Percentiles rank a stretch among this genome's conserved stretches.
Evolutionary conservation across 2,113 vertebrate genomes (phyloP).

Genomic region (Nematolebias whitei): DNA sequence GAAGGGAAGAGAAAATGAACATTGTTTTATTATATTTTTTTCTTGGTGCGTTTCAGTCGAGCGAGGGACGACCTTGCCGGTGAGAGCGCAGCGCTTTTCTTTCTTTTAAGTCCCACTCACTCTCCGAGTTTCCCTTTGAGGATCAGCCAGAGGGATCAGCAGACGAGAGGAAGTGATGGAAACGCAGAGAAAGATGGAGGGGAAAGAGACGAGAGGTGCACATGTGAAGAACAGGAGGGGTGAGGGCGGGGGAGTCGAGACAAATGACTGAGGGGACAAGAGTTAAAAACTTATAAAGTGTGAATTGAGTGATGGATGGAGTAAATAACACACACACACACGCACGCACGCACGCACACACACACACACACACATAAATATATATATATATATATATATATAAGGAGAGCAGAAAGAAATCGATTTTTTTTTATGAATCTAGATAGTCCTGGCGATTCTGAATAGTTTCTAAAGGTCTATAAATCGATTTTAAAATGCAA

Average conservation of each 20-base stretch:
- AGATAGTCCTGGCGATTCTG: too few relatives aligned
- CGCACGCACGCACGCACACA: too few relatives aligned
- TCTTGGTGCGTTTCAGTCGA: constrained; percentile 59
- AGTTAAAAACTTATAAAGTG: constrained; percentile 47
- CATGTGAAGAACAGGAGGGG: constrained; percentile 34
- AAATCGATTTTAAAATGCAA: too few relatives aligned
- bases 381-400: too few relatives aligned
- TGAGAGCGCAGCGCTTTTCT: constrained; percentile 68
- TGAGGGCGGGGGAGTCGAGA: neutral
- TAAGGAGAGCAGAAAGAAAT: too few relatives aligned
- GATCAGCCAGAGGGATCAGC: constrained; percentile 80
- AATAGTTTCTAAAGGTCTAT: too few relatives aligned
- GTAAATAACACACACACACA: too few relatives aligned
- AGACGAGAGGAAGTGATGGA: constrained; percentile 68
- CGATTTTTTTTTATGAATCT: too few relatives aligned
- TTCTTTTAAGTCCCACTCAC: constrained; percentile 79
- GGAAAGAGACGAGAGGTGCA: constrained; percentile 57
- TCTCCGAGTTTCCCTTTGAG: constrained; percentile 73
- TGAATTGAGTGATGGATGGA: constrained; percentile 12
- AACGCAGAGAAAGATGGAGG: constrained; percentile 51
- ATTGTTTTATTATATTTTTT: constrained; percentile 42
- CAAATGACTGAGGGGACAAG: constrained; percentile 32
- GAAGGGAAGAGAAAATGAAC: constrained; percentile 58
- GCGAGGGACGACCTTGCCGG: constrained; percentile 74
- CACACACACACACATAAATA: too few relatives aligned